phyloP scores from a whole-genome alignment of 2,888 invertebrate genomes.

The Plutella xylostella region DNA sequence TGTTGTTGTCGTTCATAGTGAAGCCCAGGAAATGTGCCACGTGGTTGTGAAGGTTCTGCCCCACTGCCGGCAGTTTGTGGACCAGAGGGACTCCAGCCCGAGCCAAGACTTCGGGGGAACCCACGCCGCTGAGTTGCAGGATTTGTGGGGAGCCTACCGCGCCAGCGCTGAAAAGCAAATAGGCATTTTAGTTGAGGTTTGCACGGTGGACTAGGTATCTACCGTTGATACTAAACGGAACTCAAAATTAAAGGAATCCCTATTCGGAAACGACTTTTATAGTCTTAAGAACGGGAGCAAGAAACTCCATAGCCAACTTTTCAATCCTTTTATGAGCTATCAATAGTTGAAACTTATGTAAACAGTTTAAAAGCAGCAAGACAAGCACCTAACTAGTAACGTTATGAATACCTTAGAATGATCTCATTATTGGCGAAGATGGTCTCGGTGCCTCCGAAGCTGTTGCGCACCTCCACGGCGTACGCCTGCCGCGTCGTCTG shows the following conservation, averaged over 20 bases:
- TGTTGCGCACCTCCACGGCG: slow-evolving; percentile 79
- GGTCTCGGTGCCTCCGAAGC: slow-evolving; percentile 63
- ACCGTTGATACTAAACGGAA: too few species aligned
- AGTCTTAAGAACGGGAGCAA: too few species aligned
- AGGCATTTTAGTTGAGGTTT: background rate
- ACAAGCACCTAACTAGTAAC: too few species aligned
- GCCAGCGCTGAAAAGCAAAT: slow-evolving; percentile 68
- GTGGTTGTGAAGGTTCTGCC: slow-evolving; percentile 88
- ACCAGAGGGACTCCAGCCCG: slow-evolving; percentile 74
- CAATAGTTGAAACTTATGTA: too few species aligned
- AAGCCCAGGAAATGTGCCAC: slow-evolving; percentile 85
- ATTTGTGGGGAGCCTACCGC: slow-evolving; percentile 96
- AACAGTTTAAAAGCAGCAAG: too few species aligned
- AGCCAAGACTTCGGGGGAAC: slow-evolving; percentile 78
- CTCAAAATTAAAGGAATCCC: too few species aligned
- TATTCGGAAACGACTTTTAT: too few species aligned
- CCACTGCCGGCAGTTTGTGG: slow-evolving; percentile 83
- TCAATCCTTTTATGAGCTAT: too few species aligned
- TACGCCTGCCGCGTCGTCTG: slow-evolving; percentile 78
- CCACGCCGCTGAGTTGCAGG: slow-evolving; percentile 90
- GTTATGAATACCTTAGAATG: slow-evolving; percentile 68
- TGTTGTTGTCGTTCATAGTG: slow-evolving; percentile 86
- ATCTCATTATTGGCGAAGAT: slow-evolving; percentile 78
- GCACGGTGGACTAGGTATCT: background rate
- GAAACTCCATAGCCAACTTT: too few species aligned